These are phyloP conservation scores for Onychostoma macrolepis DNA, from an alignment of 2,113 vertebrate species.

Conservation along the genomic window DNA sequence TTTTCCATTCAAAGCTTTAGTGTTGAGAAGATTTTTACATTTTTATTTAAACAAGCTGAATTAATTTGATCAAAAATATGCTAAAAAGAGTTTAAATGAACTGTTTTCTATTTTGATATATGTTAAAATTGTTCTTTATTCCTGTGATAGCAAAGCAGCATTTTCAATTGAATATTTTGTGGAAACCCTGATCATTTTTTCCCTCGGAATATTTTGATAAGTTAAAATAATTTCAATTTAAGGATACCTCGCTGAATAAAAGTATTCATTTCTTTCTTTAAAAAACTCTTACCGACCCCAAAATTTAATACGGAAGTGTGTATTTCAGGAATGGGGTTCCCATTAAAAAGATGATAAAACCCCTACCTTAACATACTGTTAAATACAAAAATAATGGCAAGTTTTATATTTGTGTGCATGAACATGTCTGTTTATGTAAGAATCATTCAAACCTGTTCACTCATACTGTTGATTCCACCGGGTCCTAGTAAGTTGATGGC, in stretches of 20 bases:
- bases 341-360: background rate
- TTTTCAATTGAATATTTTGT: background rate
- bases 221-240: background rate
- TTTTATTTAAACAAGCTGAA: background rate
- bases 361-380: background rate
- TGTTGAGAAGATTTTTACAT: too few species aligned
- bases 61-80: background rate
- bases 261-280: background rate
- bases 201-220: background rate
- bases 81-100: background rate
- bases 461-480: slow-evolving; percentile 97
- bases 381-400: background rate
- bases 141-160: background rate
- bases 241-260: background rate
- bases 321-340: background rate
- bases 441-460: slow-evolving; percentile 87
- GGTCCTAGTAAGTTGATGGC: slow-evolving; percentile 92
- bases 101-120: background rate
- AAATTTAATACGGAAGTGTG: background rate
- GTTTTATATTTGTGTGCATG: slow-evolving; percentile 52
- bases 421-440: background rate
- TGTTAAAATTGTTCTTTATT: background rate
- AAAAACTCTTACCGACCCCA: background rate
- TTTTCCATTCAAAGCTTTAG: too few species aligned
- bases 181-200: background rate